Evolutionary conservation across 2,113 vertebrate genomes (phyloP), one percentile per base, ranked within the genome.

Genomic region (Cervus canadensis): DNA sequence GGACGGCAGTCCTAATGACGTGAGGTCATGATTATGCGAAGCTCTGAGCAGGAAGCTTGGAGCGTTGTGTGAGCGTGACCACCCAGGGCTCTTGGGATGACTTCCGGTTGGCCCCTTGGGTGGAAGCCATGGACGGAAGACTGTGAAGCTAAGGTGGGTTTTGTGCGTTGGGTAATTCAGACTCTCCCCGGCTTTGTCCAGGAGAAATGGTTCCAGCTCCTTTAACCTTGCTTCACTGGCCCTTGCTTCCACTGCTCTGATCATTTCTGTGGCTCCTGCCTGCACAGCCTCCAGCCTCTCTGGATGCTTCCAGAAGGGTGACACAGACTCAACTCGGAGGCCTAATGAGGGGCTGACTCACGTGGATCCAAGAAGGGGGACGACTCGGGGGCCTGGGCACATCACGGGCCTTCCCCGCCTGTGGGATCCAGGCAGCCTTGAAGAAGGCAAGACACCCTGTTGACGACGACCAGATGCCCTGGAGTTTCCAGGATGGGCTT

Each of bases 381-480:
- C 19, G 83, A 87, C 82, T 36, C 13, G 30, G 40, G 57, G 95
- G 60, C 91, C 6, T 0, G 62, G 92, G 86, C 86, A 50, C 30
- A 26, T 93, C 95, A 11, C 7, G 0, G 86, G 71, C 94, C 95
- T 97, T 97, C 91, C 33, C 95, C 89, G 94, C 94, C 93, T 45
- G 88, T 7, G 3, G 93, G 95, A 95, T 40, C 87, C 86, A 89
- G 94, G 52, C 3, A 6, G 82, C 97, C 98, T 97, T 96, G 94
- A 97, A 89, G 96, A 64, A 62, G 87, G 82, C 94, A 40, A 81
- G 82, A 89, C 33, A 7, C 84, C 92, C 76, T 7, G 43, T 16
- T 97, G 97, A 97, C 97, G 86, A 16, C 17, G 43, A 76, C 95
- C 97, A 97, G 97, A 95, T 98, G 97, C 93, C 93, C 88, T 0